A percentile compares a stretch with the other conserved stretches of the same genome.
Evolutionary conservation across 2,888 invertebrate species (phyloP).

Genomic region (Aspidiotus rigidus): DNA sequence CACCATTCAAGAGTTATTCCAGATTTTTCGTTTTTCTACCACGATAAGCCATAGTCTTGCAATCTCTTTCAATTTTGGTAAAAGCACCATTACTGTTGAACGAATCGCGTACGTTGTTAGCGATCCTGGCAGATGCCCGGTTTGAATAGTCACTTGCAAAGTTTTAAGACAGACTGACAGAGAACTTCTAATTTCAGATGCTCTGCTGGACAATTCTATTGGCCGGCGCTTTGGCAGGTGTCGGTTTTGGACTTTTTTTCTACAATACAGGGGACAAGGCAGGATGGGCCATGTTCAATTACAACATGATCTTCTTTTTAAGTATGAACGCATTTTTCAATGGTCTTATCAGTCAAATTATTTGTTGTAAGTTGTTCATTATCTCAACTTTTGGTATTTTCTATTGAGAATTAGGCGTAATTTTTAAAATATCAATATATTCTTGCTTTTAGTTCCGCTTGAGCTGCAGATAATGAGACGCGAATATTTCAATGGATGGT

Average conservation of each 20-base stretch:
- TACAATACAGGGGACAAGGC: constrained; percentile 81
- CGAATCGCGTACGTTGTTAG: too few species aligned
- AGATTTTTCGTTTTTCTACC: too few species aligned
- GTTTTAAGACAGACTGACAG: too few species aligned
- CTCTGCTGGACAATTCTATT: constrained; percentile 58
- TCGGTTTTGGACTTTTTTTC: constrained; percentile 73
- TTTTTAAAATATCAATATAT: constrained; percentile 8
- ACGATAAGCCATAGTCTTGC: too few species aligned
- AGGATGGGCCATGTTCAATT: constrained; percentile 69
- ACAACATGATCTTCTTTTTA: constrained; percentile 80
- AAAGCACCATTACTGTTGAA: too few species aligned
- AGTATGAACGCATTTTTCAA: constrained; percentile 92
- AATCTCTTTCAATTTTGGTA: too few species aligned
- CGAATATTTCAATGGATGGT: constrained; percentile 86
- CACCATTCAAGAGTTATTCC: too few species aligned
- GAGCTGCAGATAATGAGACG: constrained; percentile 70
- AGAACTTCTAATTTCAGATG: too few species aligned
- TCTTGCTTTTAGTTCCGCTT: constrained; percentile 58
- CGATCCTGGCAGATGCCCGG: too few species aligned
- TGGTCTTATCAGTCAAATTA: constrained; percentile 78
- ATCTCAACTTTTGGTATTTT: neutral
- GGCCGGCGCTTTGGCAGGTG: constrained; percentile 70
- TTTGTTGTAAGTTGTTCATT: constrained; percentile 66
- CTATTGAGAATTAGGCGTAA: too few species aligned
- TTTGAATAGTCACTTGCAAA: too few species aligned